These are phyloP conservation scores for Drosophila subobscura DNA, from an alignment of 1,140 invertebrate genomes.

Conservation along the genomic window DNA sequence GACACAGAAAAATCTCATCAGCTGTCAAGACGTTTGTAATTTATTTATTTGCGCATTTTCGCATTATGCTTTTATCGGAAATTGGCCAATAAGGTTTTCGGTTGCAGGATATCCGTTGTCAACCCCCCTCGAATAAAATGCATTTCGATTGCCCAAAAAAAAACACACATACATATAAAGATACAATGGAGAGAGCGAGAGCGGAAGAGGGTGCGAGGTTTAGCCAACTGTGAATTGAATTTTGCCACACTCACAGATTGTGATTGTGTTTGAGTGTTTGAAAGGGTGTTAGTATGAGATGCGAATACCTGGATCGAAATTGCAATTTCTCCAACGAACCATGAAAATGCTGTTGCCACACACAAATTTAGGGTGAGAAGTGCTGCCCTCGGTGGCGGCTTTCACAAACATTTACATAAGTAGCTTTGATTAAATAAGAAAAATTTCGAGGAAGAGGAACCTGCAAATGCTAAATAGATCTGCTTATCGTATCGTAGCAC, in stretches of 20 bases:
- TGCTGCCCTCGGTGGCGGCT: not conserved
- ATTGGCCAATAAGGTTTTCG: constrained; percentile 58
- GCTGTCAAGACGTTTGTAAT: constrained; percentile 71
- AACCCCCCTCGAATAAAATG: constrained; percentile 45
- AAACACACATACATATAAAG: constrained; percentile 9
- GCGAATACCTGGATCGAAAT: constrained; percentile 30
- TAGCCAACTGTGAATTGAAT: constrained; percentile 64
- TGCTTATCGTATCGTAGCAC: constrained; percentile 30
- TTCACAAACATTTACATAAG: constrained; percentile 21
- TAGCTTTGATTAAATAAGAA: constrained; percentile 6
- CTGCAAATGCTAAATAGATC: constrained; percentile 51
- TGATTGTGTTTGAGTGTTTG: constrained; percentile 4
- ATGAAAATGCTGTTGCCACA: constrained; percentile 12
- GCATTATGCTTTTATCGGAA: constrained; percentile 47
- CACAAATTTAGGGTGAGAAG: constrained; percentile 30
- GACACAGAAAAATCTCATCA: constrained; percentile 14
- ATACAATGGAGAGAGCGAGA: constrained; percentile 16
- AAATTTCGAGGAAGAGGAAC: constrained; percentile 26
- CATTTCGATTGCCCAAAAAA: constrained; percentile 54
- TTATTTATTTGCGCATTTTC: constrained; percentile 66
- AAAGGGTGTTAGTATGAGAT: constrained; percentile 46
- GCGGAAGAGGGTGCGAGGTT: constrained; percentile 43
- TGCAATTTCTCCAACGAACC: constrained; percentile 38
- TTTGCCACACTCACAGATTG: constrained; percentile 46
- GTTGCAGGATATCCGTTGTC: constrained; percentile 63